These are phyloP conservation scores for Glaucidium brasilianum DNA, from an alignment of 2,113 vertebrate genomes.

Conservation along the genomic window DNA sequence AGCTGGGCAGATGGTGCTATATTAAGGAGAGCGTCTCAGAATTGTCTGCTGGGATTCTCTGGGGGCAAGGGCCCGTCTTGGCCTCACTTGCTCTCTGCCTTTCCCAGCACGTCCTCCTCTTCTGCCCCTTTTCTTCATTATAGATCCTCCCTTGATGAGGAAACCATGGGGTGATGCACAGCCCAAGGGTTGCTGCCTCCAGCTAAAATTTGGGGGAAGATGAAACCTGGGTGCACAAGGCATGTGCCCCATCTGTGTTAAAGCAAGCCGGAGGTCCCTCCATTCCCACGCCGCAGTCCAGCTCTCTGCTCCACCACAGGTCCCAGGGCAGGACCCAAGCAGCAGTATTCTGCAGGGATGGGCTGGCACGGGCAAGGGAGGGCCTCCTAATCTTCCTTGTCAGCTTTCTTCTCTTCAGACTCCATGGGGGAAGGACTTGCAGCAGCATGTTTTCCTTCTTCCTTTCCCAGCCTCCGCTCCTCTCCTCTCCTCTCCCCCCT, in stretches of 20 bases:
- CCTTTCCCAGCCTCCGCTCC: background rate
- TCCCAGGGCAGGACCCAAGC: background rate
- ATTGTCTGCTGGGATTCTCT: slow-evolving; percentile 42
- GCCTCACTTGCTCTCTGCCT: slow-evolving; percentile 53
- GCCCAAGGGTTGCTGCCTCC: background rate
- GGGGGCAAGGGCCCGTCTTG: background rate
- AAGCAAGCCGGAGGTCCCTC: background rate
- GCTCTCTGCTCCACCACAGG: background rate
- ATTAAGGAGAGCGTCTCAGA: slow-evolving; percentile 53
- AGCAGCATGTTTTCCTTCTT: slow-evolving; percentile 42
- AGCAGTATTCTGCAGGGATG: background rate
- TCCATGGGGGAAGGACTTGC: background rate
- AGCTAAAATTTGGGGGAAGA: background rate
- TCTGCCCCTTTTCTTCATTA: background rate
- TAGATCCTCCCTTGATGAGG: background rate
- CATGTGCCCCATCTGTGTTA: background rate
- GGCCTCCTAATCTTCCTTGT: slow-evolving; percentile 25
- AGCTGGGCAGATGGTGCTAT: slow-evolving; percentile 53
- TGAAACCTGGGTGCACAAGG: background rate
- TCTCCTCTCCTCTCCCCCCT: background rate
- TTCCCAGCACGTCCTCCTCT: background rate
- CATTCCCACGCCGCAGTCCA: background rate
- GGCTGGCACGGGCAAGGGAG: background rate
- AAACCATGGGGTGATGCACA: background rate
- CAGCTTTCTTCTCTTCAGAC: background rate